phyloP scores from a whole-genome alignment of 1,140 invertebrate genomes.

The Ceratina calcarata region DNA sequence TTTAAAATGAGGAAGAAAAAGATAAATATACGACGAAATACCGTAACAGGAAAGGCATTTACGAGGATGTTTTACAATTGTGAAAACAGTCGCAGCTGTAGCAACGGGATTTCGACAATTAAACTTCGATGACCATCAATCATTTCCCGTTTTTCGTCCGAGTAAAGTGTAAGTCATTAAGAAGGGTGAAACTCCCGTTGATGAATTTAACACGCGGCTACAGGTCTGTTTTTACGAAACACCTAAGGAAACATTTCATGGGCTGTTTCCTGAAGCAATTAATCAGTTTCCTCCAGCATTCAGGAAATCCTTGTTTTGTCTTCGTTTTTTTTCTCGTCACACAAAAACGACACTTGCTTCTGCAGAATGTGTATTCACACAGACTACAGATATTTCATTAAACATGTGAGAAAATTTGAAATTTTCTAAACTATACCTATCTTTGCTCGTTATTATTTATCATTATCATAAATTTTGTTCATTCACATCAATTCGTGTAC shows the following conservation, averaged over 20 bases:
- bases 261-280: conserved; percentile 55
- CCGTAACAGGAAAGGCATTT: neutral
- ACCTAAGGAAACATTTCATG: conserved; percentile 62
- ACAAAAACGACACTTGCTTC: neutral
- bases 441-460: too few species aligned
- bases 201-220: conserved; percentile 43
- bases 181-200: conserved; percentile 17
- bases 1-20: neutral
- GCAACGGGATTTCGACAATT: conserved; percentile 18
- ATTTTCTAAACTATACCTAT: too few species aligned
- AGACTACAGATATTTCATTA: too few species aligned
- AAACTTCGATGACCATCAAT: conserved; percentile 38
- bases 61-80: conserved; percentile 33
- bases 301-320: conserved; percentile 38
- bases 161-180: conserved; percentile 42
- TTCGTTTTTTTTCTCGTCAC: conserved; percentile 1
- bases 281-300: conserved; percentile 59
- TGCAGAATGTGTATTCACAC: neutral
- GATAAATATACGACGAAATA: neutral
- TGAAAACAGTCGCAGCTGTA: conserved; percentile 45
- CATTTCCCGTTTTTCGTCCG: conserved; percentile 24
- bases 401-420: too few species aligned
- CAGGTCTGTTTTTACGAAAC: conserved; percentile 56
- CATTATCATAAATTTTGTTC: too few species aligned
- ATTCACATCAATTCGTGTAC: too few species aligned